Conservation (phyloP, 2,113 vertebrate species). For the Clupea harengus region DNA sequence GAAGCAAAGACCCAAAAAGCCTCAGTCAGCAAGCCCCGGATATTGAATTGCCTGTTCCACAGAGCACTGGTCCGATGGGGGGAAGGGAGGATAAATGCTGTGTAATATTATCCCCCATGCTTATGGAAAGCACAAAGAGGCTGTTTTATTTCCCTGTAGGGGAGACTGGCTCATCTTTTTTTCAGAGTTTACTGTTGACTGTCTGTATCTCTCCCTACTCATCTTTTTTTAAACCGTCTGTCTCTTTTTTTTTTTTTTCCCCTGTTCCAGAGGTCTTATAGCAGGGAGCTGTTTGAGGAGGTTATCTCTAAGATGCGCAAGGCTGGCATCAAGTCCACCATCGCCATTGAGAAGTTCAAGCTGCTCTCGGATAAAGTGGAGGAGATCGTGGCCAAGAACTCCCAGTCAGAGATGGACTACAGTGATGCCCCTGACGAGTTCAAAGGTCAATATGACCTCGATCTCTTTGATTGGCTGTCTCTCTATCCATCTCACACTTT, state of each 20-base stretch:
- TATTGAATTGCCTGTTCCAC: neutral
- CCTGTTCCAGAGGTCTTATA: slow-evolving; percentile 87
- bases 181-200: neutral
- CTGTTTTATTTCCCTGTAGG: neutral
- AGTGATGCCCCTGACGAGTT: slow-evolving; percentile 98
- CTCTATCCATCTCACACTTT: neutral
- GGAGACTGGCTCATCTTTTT: neutral
- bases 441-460: slow-evolving; percentile 71
- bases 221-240: neutral
- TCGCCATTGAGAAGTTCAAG: slow-evolving; percentile 98
- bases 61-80: neutral
- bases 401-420: slow-evolving; percentile 96
- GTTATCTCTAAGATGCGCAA: slow-evolving; percentile 98
- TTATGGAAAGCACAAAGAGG: neutral
- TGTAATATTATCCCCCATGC: neutral
- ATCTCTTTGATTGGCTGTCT: neutral
- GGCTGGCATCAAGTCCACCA: slow-evolving; percentile 97
- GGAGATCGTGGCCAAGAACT: slow-evolving; percentile 94
- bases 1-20: neutral
- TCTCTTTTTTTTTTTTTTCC: neutral
- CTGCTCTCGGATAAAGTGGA: slow-evolving; percentile 94
- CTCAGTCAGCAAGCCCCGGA: too few species aligned
- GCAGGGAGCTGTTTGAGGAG: slow-evolving; percentile 95
- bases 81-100: neutral
- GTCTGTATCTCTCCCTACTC: neutral